phyloP scores from a whole-genome alignment of 2,888 invertebrate genomes.

The Watsonalla binaria region DNA sequence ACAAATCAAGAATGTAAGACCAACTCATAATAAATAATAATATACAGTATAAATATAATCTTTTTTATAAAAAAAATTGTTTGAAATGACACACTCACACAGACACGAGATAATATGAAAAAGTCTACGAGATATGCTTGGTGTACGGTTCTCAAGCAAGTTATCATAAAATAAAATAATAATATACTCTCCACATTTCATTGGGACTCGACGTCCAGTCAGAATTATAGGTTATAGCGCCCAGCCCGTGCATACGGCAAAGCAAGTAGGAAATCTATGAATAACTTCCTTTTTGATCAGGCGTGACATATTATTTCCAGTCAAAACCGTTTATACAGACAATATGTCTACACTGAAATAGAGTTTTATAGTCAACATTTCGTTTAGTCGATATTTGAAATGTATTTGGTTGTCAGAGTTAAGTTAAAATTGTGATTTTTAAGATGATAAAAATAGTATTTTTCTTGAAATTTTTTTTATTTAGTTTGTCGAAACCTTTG shows the following conservation, averaged over 20 bases:
- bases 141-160: too few species aligned
- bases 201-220: neutral
- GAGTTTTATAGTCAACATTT: neutral
- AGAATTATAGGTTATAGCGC: neutral
- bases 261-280: neutral
- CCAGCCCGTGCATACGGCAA: neutral
- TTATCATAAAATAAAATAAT: too few species aligned
- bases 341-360: neutral
- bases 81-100: too few species aligned
- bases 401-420: neutral
- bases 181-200: too few species aligned
- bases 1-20: slow-evolving; percentile 14
- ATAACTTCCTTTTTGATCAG: neutral
- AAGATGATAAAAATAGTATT: too few species aligned
- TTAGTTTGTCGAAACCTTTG: too few species aligned
- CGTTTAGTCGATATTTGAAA: neutral
- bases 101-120: too few species aligned
- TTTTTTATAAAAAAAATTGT: too few species aligned
- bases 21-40: slow-evolving; percentile 1
- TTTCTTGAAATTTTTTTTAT: too few species aligned
- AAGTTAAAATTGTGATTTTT: too few species aligned
- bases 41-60: too few species aligned
- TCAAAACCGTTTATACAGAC: neutral
- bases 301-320: neutral
- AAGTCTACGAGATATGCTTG: too few species aligned